Evolutionary conservation across 2,113 vertebrate species (phyloP).

Genomic region (Nibea coibor): DNA sequence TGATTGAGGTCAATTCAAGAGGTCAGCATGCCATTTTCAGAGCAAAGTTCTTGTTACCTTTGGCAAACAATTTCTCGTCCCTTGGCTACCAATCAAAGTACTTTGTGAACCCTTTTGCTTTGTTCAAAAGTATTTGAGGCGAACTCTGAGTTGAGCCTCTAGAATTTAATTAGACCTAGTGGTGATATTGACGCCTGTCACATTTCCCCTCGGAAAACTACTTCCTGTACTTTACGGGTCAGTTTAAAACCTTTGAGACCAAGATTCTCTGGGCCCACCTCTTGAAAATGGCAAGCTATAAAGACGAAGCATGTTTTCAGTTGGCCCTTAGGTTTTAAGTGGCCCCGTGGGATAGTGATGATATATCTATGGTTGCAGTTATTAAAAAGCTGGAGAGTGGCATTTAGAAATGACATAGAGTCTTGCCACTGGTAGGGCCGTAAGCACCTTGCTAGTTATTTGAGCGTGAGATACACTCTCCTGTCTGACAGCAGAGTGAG

Average conservation of each 20-base stretch:
- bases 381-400: constrained; percentile 72
- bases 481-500: constrained; percentile 49
- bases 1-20: constrained; percentile 75
- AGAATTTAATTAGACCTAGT: constrained; percentile 68
- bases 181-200: constrained; percentile 66
- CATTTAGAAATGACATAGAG: constrained; percentile 72
- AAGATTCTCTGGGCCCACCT: constrained; percentile 7
- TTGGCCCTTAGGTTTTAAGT: constrained; percentile 65
- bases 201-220: constrained; percentile 41
- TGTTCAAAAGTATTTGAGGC: constrained; percentile 39
- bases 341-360: constrained; percentile 57
- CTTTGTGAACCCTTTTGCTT: constrained; percentile 49
- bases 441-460: constrained; percentile 54
- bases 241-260: constrained; percentile 44
- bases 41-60: constrained; percentile 70
- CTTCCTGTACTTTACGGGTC: constrained; percentile 47
- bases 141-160: constrained; percentile 27
- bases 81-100: constrained; percentile 72
- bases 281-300: constrained; percentile 45
- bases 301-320: constrained; percentile 56
- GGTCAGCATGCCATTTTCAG: constrained; percentile 71
- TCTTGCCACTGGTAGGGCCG: constrained; percentile 57
- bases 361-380: constrained; percentile 58
- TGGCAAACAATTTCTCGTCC: constrained; percentile 71
- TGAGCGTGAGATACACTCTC: constrained; percentile 39